A percentile compares a stretch with the other conserved stretches of the same genome.
Conservation (phyloP, 2,113 vertebrate genomes). For the Dicentrarchus labrax region DNA sequence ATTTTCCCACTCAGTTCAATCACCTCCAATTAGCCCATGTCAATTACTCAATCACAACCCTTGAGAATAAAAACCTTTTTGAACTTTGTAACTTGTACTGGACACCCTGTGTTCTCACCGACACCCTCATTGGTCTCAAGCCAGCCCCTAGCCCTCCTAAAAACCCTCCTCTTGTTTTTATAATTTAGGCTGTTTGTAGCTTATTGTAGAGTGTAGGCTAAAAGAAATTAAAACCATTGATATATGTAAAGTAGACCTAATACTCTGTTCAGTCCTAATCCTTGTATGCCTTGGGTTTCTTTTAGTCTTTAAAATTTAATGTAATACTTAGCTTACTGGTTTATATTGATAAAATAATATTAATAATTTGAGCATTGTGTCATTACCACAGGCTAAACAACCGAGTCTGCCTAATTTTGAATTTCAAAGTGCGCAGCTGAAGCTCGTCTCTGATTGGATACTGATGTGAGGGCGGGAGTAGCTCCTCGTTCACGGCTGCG, state of each 20-base stretch:
- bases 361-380: too few relatives aligned
- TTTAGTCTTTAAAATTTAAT: neutral
- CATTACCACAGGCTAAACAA: too few relatives aligned
- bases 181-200: neutral
- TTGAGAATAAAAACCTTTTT: too few relatives aligned
- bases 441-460: conserved; percentile 1
- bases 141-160: too few relatives aligned
- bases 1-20: too few relatives aligned
- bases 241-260: neutral
- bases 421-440: neutral
- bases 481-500: neutral
- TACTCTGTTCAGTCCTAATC: neutral
- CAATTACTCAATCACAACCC: too few relatives aligned
- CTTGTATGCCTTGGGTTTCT: neutral
- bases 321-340: neutral
- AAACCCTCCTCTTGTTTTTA: too few relatives aligned
- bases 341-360: too few relatives aligned
- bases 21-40: too few relatives aligned
- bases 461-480: neutral
- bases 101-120: too few relatives aligned
- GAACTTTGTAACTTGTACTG: too few relatives aligned
- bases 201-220: neutral
- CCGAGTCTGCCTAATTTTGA: neutral
- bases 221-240: neutral
- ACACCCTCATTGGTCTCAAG: too few relatives aligned